Evolutionary conservation across 2,888 invertebrate genomes (phyloP), one percentile per base, ranked within the genome.

Genomic region (Oscheius sp.): DNA sequence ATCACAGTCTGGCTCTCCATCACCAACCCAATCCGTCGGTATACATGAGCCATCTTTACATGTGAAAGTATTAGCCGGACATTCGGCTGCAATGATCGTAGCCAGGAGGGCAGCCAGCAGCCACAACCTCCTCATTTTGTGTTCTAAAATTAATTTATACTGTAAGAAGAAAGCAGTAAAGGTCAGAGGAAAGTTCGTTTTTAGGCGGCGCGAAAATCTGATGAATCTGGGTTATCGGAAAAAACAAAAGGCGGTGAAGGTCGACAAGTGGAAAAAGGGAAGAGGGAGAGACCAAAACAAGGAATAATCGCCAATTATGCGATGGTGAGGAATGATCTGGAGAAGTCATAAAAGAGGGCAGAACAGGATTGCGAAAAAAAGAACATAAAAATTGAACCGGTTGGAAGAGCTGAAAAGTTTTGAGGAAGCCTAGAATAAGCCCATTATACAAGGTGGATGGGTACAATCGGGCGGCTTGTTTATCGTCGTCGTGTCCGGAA

Each of bases 1-100:
- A 55, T 84, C 84, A 69, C 87, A 87, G 70, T 87, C 87, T 25
- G 77, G 75, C 71, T 87, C 87, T 18, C 86, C 86, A 70, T 87
- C 87, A 29, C 84, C 85, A 2, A 75, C 80, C 86, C 86, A 87
- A 72, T 85, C 85, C 21, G 77, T 72, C 12, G 87, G 87, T 58
- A 87, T 87, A 63, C 87, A 87, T 45, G 77, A 74, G 27, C 83
- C 83, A 61, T 86, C 85, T 25, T 76, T 75, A 76, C 87, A 87
- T 1, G 82, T 81, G 74, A 87, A 87, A 9, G 86, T 84, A 59
- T 84, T 82, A 9, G 81, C 71, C 27, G 86, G 85, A 58, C 85
- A 85, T 29, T 49, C 29, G 18, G 66, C 27, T 16, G 66, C 49
- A 2, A 66, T 18, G 2, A 35, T 12, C n/a, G 52, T 12, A 35